phyloP scores from a whole-genome alignment of 2,797 vertebrate species.

The Megaceryle alcyon region DNA sequence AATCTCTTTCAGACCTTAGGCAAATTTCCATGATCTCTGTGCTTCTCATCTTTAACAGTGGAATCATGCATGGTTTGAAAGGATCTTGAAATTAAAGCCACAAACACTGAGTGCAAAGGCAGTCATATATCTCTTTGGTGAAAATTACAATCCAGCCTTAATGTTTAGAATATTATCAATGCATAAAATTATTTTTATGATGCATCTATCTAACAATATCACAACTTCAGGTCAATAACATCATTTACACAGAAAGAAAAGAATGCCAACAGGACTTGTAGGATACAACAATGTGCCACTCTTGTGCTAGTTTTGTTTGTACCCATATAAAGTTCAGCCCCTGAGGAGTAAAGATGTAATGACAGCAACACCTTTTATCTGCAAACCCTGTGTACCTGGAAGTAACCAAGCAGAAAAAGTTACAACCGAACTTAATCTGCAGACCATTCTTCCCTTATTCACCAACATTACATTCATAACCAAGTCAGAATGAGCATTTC shows the following conservation, averaged over 20 bases:
- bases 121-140: not conserved
- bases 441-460: not conserved
- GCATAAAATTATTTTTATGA: not conserved
- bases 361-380: not conserved
- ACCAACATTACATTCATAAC: not conserved
- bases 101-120: not conserved
- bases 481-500: not conserved
- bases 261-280: not conserved
- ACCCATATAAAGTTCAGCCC: not conserved
- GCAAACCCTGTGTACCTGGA: not conserved
- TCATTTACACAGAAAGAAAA: not conserved
- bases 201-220: not conserved
- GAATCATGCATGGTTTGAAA: not conserved
- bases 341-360: not conserved
- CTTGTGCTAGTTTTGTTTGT: not conserved
- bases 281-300: not conserved
- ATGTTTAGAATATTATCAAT: not conserved
- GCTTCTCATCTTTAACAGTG: not conserved
- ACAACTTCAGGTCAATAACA: not conserved
- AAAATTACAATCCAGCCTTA: not conserved
- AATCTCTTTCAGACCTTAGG: not conserved
- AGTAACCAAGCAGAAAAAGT: not conserved
- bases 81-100: not conserved
- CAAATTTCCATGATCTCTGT: not conserved
- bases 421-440: not conserved